A percentile compares a stretch with the other conserved stretches of the same genome.
Conservation (phyloP, 2,797 vertebrate species). For the Anabacerthia variegaticeps region DNA sequence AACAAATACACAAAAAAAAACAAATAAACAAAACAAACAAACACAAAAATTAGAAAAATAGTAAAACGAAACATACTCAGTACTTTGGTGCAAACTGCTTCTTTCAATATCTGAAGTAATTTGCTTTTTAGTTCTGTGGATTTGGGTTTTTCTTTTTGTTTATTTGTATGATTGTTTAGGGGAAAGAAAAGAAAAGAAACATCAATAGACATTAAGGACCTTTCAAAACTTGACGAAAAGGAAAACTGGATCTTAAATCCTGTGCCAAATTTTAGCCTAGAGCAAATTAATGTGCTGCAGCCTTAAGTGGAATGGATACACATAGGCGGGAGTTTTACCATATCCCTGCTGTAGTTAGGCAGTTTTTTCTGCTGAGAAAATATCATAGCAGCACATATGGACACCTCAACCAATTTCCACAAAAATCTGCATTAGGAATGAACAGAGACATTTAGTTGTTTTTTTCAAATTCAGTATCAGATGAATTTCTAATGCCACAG, state of each 20-base stretch:
- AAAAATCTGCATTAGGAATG: not conserved
- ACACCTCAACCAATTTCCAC: not conserved
- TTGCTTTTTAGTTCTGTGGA: not conserved
- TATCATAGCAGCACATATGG: not conserved
- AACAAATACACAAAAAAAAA: not conserved
- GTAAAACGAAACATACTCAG: not conserved
- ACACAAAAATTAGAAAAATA: not conserved
- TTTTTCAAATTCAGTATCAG: conserved; percentile 11
- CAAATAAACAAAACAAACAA: not conserved
- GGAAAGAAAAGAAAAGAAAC: not conserved
- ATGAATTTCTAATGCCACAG: not conserved
- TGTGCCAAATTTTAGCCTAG: conserved; percentile 29
- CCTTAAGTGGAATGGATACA: conserved; percentile 15
- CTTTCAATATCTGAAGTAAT: not conserved
- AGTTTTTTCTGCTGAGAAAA: conserved; percentile 3
- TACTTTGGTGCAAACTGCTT: not conserved
- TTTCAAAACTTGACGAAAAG: conserved; percentile 54
- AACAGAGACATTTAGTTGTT: conserved; percentile 25
- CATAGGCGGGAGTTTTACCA: not conserved
- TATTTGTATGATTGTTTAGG: not conserved
- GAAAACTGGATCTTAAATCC: conserved; percentile 10
- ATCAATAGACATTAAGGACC: not conserved
- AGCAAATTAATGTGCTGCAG: not conserved
- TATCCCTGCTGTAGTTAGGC: not conserved
- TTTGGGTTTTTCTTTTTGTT: not conserved